Evolutionary conservation across 2,113 vertebrate genomes (phyloP).

Genomic region (Sapajus apella): DNA sequence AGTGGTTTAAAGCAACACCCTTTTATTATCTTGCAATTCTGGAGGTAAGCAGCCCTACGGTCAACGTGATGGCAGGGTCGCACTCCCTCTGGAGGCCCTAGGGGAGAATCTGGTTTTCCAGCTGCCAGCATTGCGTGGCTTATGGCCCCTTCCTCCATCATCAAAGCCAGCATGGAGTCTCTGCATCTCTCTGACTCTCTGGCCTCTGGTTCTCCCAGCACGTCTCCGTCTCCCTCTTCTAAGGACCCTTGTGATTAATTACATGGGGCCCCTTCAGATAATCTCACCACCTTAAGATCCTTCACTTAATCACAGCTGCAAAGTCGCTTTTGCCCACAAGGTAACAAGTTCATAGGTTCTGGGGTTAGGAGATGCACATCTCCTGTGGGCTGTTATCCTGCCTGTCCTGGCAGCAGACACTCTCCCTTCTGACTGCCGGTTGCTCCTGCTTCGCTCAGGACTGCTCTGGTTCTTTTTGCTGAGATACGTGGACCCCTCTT

Average conservation of each 20-base stretch:
- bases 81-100: not conserved
- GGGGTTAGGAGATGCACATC: not conserved
- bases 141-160: not conserved
- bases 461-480: not conserved
- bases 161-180: not conserved
- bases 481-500: not conserved
- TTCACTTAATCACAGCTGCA: not conserved
- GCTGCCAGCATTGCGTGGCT: too few relatives aligned
- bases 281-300: not conserved
- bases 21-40: not conserved
- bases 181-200: not conserved
- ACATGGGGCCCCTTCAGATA: too few relatives aligned
- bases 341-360: too few relatives aligned
- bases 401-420: not conserved
- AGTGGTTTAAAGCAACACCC: not conserved
- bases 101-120: not conserved
- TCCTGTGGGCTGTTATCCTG: not conserved
- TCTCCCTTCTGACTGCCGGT: not conserved
- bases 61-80: not conserved
- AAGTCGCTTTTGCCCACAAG: not conserved
- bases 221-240: not conserved
- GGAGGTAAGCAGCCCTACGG: not conserved
- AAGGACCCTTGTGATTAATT: not conserved
- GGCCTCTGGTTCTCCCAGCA: not conserved
- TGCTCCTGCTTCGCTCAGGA: not conserved